These are phyloP conservation scores for Metalampra italica DNA, from an alignment of 2,888 invertebrate genomes.

Conservation along the genomic window DNA sequence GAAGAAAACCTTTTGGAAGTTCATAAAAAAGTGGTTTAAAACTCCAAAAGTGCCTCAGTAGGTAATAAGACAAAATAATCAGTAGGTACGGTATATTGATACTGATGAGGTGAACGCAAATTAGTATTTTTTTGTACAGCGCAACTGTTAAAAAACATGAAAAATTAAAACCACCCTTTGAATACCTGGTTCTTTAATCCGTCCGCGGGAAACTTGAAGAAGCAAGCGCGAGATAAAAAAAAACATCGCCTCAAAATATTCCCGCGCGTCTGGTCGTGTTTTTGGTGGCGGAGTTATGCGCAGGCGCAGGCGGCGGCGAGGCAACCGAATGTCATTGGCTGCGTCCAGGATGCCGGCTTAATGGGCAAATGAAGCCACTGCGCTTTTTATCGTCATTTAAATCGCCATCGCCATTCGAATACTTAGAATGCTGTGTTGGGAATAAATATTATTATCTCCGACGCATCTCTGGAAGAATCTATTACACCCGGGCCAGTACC, in stretches of 20 bases:
- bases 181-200: background rate
- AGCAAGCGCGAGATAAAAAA: slow-evolving; percentile 25
- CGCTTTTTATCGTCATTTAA: slow-evolving; percentile 17
- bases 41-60: too few species aligned
- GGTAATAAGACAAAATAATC: too few species aligned
- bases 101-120: too few species aligned
- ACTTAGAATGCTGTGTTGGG: background rate
- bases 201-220: background rate
- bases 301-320: slow-evolving; percentile 20
- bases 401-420: slow-evolving; percentile 1
- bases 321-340: slow-evolving; percentile 54
- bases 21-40: too few species aligned
- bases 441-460: background rate
- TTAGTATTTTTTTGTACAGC: too few species aligned
- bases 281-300: slow-evolving; percentile 44
- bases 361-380: slow-evolving; percentile 46
- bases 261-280: slow-evolving; percentile 25
- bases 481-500: too few species aligned
- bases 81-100: too few species aligned
- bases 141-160: too few species aligned
- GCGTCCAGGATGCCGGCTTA: slow-evolving; percentile 31
- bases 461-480: too few species aligned
- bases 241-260: slow-evolving; percentile 20
- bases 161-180: too few species aligned
- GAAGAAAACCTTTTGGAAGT: too few species aligned